Evolutionary conservation across 2,888 invertebrate genomes (phyloP), one percentile per base, ranked within the genome.

Genomic region (Lithosia quadra): DNA sequence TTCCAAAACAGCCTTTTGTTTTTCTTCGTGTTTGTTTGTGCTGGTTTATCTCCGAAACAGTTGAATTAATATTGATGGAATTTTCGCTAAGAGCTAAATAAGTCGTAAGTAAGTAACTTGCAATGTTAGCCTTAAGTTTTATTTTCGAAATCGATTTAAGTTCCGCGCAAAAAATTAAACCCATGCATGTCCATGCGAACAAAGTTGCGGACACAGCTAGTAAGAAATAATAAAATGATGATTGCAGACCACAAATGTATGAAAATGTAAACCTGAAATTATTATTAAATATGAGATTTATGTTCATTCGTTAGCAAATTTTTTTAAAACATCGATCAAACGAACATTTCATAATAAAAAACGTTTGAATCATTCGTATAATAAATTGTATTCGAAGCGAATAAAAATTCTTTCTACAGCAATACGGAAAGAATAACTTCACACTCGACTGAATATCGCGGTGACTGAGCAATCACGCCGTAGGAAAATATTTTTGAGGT

Each of bases 381-480:
- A 64, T 39, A 24, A 56, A 53, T 34, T 0, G n/a, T 57, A 39
- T 64, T 39, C 24, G 24, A n/a, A 64, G 22, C 18, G 56, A n/a
- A 28, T 36, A 57, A 64, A 60, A 56, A 64, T 55, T 57, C 10
- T 57, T 57, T 39, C 64, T 64, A 24, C n/a, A 24, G 56, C 56
- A 64, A 64, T 39, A 64, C 36, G 36, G 56, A 43, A 39, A 63
- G 57, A 62, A 57, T 39, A 65, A 67, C 61, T 63, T 67, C 22
- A 57, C 61, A 67, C 67, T 63, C 43, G 21, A 63, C 56, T 58
- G 63, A 63, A 55, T 57, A 39, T 57, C 43, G 28, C 15, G 57
- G 49, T 39, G 61, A 62, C 56, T 62, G 39, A 39, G 53, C 60
- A 67, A 53, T 61, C 43, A 49, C 22, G 22, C 34, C 15, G n/a